Evolutionary conservation across 2,888 invertebrate genomes (phyloP).

Genomic region (Abrostola triplasia): DNA sequence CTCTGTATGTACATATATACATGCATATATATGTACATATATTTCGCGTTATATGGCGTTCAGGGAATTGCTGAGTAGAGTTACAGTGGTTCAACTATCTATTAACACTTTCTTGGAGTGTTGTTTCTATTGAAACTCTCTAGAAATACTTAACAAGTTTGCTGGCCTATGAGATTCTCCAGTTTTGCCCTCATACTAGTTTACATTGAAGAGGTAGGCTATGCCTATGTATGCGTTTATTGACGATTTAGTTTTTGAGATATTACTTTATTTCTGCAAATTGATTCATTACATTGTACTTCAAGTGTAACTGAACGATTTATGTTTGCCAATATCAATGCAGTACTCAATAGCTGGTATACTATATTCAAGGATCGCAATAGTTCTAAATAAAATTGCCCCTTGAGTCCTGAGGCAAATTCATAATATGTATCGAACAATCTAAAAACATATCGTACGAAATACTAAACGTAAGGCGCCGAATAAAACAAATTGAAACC

Average conservation of each 20-base stretch:
- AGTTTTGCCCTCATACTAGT: neutral
- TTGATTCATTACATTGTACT: too few species aligned
- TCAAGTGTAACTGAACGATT: too few species aligned
- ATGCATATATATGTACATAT: neutral
- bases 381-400: slow-evolving; percentile 33
- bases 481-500: slow-evolving; percentile 57
- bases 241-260: too few species aligned
- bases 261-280: too few species aligned
- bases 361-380: slow-evolving; percentile 33
- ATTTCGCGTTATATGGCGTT: neutral
- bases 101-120: neutral
- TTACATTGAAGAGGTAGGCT: too few species aligned
- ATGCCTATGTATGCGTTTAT: too few species aligned
- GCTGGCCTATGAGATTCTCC: neutral
- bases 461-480: slow-evolving; percentile 36
- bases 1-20: slow-evolving; percentile 9
- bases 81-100: neutral
- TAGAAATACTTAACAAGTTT: neutral
- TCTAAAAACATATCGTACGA: slow-evolving; percentile 46
- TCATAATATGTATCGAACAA: slow-evolving; percentile 41
- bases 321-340: neutral
- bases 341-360: slow-evolving; percentile 21
- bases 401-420: slow-evolving; percentile 42
- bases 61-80: slow-evolving; percentile 17
- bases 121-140: neutral